These are phyloP conservation scores for Cossypha heuglini DNA, from an alignment of 2,797 vertebrate species.

Conservation along the genomic window DNA sequence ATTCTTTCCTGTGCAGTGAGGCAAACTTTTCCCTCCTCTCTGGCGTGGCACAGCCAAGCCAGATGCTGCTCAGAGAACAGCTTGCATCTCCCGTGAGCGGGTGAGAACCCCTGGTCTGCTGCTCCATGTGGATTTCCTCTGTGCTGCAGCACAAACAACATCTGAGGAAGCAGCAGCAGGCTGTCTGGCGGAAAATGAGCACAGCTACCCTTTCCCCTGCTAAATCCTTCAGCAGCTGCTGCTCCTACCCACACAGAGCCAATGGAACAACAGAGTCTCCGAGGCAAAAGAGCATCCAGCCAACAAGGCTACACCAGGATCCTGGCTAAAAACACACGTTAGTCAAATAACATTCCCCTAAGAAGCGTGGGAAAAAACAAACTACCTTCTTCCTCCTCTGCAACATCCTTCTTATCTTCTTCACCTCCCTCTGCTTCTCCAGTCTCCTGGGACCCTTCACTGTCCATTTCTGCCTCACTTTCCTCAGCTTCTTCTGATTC, in stretches of 20 bases:
- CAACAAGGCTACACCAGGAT: neutral
- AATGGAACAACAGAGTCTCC: neutral
- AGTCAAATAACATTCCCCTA: neutral
- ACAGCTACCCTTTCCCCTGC: neutral
- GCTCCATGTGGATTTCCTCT: constrained; percentile 48
- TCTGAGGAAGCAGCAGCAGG: constrained; percentile 34
- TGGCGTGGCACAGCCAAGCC: constrained; percentile 25
- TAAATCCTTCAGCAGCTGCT: constrained; percentile 16
- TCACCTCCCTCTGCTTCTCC: neutral
- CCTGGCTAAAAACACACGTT: neutral
- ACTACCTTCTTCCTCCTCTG: constrained; percentile 24
- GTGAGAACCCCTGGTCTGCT: constrained; percentile 52
- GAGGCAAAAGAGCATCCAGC: neutral
- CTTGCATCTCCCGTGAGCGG: neutral
- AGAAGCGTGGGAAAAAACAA: neutral
- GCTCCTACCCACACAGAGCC: neutral
- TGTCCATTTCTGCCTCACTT: constrained; percentile 19
- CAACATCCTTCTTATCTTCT: neutral
- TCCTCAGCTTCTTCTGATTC: constrained; percentile 66
- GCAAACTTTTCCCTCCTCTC: neutral
- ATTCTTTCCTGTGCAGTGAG: neutral
- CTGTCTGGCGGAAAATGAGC: neutral
- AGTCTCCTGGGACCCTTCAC: neutral
- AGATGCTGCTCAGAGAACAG: constrained; percentile 49
- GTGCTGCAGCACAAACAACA: constrained; percentile 58